Base-by-base conservation (phyloP, 2,888 invertebrate species). In the Magallana nippona region DNA sequence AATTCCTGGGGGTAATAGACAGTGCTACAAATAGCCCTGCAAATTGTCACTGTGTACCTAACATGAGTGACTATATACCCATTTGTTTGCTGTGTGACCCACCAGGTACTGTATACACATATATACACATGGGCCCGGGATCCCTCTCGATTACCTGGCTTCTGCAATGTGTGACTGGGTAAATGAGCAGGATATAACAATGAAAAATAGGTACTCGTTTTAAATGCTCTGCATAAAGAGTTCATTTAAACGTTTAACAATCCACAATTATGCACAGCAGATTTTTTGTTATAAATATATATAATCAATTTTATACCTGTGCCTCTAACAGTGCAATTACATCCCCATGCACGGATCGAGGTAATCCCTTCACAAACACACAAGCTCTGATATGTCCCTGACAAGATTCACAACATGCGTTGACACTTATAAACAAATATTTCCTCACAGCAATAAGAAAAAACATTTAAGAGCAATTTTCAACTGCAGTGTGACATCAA, bases 151-250 rank as follows among this genome's bases (percentile, higher is more conserved):
- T 71, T 71, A 71, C 71, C 71, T 71, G 22, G 32, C 11, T 22
- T 32, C 71, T 22, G 22, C 71, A 27, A 71, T 15, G 32, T 44
- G 32, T 71, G 15, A 13, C 71, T 8, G 71, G 71, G 22, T 71
- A 71, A 71, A 71, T 71, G 71, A 71, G 71, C 71, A 19, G 32
- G 71, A 71, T 71, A 71, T 71, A 71, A 71, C 71, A 71, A 71
- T 71, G 32, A 27, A 60, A n/a, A 71, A 44, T 44, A 71, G 13
- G 71, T 32, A 71, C 27, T 71, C 27, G 32, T 71, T 71, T 71
- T 27, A 60, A 71, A 71, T 71, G 32, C 71, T 60, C 60, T n/a
- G 60, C 60, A 60, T 60, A 60, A 60, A 60, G 60, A 22, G 71
- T 11, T 22, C 22, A 71, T 71, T 27, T 22, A 27, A 71, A 71